These are phyloP conservation scores for Aleiodes testaceus DNA, from an alignment of 2,888 invertebrate genomes.

Conservation along the genomic window DNA sequence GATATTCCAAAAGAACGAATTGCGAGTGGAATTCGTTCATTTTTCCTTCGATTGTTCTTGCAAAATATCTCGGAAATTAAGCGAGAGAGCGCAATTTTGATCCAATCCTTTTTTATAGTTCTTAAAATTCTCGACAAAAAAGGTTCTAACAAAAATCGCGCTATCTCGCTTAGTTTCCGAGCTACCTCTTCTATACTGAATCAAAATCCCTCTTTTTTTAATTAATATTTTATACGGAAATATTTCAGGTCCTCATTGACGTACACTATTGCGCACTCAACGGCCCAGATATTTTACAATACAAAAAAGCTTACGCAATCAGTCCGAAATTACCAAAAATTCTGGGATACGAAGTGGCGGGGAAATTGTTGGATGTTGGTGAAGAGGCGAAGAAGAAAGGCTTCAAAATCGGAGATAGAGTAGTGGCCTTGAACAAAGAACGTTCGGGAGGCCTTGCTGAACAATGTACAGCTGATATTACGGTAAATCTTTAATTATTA, in stretches of 20 bases:
- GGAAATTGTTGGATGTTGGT: conserved; percentile 77
- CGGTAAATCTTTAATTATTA: conserved; percentile 56
- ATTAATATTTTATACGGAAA: conserved; percentile 1
- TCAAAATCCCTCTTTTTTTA: neutral
- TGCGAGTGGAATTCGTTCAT: no score
- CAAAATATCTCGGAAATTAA: no score
- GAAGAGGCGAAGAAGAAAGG: conserved; percentile 71
- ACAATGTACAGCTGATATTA: conserved; percentile 74
- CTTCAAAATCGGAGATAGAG: conserved; percentile 76
- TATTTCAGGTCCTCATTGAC: conserved; percentile 76
- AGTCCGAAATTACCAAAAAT: conserved; percentile 75
- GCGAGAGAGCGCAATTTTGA: no score
- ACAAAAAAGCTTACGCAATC: conserved; percentile 73
- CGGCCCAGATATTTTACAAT: conserved; percentile 76
- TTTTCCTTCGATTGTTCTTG: no score
- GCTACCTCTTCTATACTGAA: neutral
- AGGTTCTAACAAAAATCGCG: no score
- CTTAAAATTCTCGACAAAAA: neutral
- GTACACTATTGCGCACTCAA: conserved; percentile 81
- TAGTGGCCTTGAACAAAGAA: conserved; percentile 76
- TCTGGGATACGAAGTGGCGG: conserved; percentile 80
- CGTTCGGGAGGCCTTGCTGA: conserved; percentile 78
- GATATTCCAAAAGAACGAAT: no score
- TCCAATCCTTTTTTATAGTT: neutral
- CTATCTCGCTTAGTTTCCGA: no score